Conservation (phyloP, 2,797 vertebrate species). For the Oreonectes daqikongensis region DNA sequence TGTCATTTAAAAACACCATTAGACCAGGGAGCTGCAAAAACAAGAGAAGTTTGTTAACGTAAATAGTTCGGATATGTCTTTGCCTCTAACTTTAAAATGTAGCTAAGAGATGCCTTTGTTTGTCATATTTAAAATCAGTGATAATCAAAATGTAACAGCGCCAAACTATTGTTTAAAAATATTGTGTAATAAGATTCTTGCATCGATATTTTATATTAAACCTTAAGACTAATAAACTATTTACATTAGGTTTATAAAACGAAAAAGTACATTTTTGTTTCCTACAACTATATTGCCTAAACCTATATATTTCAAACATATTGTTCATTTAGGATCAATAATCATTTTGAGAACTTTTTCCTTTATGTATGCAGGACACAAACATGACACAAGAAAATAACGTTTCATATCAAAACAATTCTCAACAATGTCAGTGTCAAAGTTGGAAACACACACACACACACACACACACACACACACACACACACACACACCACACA, state of each 20-base stretch:
- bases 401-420: background rate
- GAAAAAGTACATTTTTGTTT: background rate
- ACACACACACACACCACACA: too few species aligned
- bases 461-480: too few species aligned
- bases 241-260: background rate
- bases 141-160: background rate
- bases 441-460: background rate
- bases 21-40: background rate
- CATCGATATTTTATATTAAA: background rate
- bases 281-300: background rate
- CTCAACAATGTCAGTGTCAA: background rate
- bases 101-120: background rate
- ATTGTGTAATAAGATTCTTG: background rate
- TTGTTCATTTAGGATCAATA: background rate
- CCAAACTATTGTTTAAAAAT: background rate
- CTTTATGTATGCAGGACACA: background rate
- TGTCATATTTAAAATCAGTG: background rate
- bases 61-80: background rate
- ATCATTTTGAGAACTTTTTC: too few species aligned
- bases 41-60: background rate
- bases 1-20: background rate
- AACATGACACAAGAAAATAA: background rate
- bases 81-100: background rate
- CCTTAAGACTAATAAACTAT: background rate
- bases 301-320: background rate